These are phyloP conservation scores for Gopherus flavomarginatus DNA, from an alignment of 2,113 vertebrate species.

Conservation along the genomic window DNA sequence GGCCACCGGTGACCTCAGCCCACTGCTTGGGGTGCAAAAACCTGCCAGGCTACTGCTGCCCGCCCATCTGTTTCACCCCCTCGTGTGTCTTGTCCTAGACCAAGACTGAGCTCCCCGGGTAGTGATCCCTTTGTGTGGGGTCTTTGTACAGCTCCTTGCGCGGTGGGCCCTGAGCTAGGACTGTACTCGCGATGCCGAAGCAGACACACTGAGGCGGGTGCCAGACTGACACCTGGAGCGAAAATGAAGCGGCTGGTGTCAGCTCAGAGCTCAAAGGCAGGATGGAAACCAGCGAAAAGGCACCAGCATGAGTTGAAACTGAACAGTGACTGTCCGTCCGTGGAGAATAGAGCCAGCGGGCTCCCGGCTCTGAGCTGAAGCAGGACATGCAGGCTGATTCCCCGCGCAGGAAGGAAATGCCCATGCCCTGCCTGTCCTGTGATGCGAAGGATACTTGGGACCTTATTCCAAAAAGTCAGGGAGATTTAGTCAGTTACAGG, in stretches of 20 bases:
- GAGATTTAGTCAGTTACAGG: background rate
- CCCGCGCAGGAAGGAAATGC: background rate
- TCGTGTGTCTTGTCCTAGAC: background rate
- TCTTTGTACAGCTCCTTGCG: background rate
- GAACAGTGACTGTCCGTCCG: accelerated
- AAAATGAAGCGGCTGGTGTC: background rate
- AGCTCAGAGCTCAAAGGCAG: background rate
- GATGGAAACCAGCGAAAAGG: background rate
- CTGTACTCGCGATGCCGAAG: too few species aligned
- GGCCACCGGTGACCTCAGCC: too few species aligned
- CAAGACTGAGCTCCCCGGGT: background rate
- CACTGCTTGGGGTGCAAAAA: too few species aligned
- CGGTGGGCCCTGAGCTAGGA: background rate
- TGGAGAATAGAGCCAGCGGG: background rate
- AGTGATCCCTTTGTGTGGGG: background rate
- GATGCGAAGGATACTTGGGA: background rate
- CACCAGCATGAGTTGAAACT: background rate
- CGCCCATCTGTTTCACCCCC: too few species aligned
- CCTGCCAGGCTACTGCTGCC: too few species aligned
- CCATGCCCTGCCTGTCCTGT: background rate
- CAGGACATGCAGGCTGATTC: background rate
- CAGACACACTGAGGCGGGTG: background rate
- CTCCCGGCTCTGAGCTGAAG: background rate
- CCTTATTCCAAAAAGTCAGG: background rate
- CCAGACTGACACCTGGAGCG: background rate